Evolutionary conservation across 2,888 invertebrate genomes (phyloP), one percentile per base, ranked within the genome.

Genomic region (Drosophila incognita): DNA sequence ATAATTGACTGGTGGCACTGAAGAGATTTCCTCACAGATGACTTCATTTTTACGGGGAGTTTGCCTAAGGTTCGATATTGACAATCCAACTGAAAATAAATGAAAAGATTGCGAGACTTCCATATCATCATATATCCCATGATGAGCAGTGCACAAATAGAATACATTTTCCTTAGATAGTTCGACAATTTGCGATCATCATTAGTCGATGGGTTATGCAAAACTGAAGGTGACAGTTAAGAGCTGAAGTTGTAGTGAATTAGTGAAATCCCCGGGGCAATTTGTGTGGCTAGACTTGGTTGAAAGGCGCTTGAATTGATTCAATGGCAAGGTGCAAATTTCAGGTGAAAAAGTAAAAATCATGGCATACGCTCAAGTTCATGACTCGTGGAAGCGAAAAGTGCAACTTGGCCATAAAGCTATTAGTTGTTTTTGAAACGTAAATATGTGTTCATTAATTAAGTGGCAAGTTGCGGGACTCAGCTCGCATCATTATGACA

Each of bases 1-100:
- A 62, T 67, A 87, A 84, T 84, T 86, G 83, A 81, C 81, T 31
- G 79, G 81, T 76, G 27, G n/a, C 42, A 53, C 40, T 68, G n/a
- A 13, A 21, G 29, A 49, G 36, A 51, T 53, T 57, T 35, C 35
- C 31, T 36, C 18, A 48, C 49, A 56, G 62, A 57, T 69, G 65
- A 49, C 54, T 60, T 71, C 27, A 61, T 57, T 58, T 11, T 21
- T 18, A 48, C 4, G 33, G 27, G 21, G 15, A 29, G 54, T 18
- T n/a, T 18, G 27, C 48, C 0, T 3, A 15, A 13, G 13, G 24
- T 24, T 21, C 11, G 11, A 21, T 11, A 42, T 46, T 46, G 21
- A 21, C 11, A 42, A 21, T 4, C 0, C 42, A 46, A 8, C 24
- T 46, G 46, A 8, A 24, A 24, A 15, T 24, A 24, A 8, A 4